Base-by-base conservation (phyloP, 2,797 vertebrate genomes). In the Scolopax rusticola region DNA sequence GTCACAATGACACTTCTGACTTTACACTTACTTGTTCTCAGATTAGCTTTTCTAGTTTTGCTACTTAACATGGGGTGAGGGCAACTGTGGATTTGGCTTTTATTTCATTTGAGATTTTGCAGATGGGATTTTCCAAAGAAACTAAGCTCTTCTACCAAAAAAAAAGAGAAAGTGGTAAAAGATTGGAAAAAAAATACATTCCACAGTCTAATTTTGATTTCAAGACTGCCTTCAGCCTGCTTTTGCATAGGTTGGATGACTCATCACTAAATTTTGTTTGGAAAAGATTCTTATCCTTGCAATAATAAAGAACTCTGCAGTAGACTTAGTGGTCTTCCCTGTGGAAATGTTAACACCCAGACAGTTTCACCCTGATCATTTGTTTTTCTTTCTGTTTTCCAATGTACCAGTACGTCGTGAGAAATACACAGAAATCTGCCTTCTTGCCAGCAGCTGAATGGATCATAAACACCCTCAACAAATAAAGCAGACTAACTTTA, bases 101-200 rank as follows among this genome's bases (percentile, higher is more conserved):
- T 13, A 54, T 15, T 68, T 32, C 3, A 40, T 67, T 28, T 41
- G 25, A 77, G 15, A 74, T 57, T 53, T 73, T 65, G 41, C 32
- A 51, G 48, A 71, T n/a, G 25, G 8, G 38, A 12, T 73, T 86
- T 68, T 73, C 45, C 25, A 57, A 54, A 65, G 60, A 67, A 71
- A 45, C 2, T 2, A 50, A 60, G 15, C 11, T 71, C 2, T 67
- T 81, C 28, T 45, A 45, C 5, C 1, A 41, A 51, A 60, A 54
- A 54, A 54, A 47, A 9, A 38, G 28, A 38, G 28, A 36, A 48
- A 15, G 3, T 8, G 76, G 4, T 32, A 38, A 61, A 71, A 73
- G 32, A 15, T 7, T 7, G 64, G 12, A 23, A 17, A 47, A 47
- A 23, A 43, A 36, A 9, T 5, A 0, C 4, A 3, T 3, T 3